Conservation (phyloP, 2,797 vertebrate species). For the Typhlichthys eigenmanni region DNA sequence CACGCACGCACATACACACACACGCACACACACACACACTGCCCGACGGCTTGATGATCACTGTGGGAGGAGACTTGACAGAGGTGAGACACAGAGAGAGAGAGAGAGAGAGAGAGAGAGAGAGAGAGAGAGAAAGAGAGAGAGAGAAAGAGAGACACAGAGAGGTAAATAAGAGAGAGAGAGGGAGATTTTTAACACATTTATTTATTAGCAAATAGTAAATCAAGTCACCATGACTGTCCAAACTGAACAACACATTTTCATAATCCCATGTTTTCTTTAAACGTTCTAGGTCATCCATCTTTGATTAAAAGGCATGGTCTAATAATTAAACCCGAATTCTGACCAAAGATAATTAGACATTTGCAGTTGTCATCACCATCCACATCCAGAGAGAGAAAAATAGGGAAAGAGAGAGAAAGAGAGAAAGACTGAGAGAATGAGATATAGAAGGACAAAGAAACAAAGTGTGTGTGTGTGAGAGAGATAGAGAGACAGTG, state of each 20-base stretch:
- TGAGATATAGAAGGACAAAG: neutral
- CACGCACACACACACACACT: conserved; percentile 5
- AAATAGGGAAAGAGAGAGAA: neutral
- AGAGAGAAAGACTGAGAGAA: neutral
- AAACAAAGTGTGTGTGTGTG: neutral
- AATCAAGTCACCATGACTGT: too few species aligned
- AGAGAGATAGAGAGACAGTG: neutral
- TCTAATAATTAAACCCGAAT: too few species aligned
- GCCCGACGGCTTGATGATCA: conserved; percentile 40
- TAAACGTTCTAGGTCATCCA: too few species aligned
- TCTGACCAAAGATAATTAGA: too few species aligned
- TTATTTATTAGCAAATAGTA: neutral
- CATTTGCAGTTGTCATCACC: too few species aligned
- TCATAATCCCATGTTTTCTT: too few species aligned
- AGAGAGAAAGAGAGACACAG: neutral
- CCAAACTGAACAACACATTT: too few species aligned
- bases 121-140: neutral
- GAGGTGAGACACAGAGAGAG: neutral
- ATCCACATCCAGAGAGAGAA: neutral
- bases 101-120: neutral
- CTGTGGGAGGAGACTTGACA: conserved; percentile 16
- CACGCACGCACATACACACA: neutral
- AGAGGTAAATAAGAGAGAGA: neutral
- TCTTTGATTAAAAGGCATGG: too few species aligned
- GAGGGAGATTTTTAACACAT: neutral